Conservation (phyloP, 2,888 invertebrate species). For the Toxonevra muliebris region DNA sequence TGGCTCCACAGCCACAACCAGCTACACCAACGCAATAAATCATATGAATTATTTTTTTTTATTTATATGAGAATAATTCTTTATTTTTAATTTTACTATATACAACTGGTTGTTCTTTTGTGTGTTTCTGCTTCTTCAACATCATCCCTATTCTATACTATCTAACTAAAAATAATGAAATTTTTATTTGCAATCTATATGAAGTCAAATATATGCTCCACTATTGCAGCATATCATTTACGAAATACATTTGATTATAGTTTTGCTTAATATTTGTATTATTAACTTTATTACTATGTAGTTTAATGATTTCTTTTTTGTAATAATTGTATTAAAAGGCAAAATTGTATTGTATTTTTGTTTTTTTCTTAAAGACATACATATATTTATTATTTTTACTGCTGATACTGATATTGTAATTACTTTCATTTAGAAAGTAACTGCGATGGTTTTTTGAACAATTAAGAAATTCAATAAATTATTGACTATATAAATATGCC, state of each 20-base stretch:
- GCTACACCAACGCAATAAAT: constrained; percentile 46
- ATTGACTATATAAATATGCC: constrained; percentile 37
- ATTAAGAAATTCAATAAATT: constrained; percentile 34
- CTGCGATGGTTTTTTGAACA: constrained; percentile 21
- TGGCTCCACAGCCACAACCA: constrained; percentile 74
- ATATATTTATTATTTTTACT: not conserved
- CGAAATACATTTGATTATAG: too few relatives aligned
- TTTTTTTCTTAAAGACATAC: constrained; percentile 22
- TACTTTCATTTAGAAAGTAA: constrained; percentile 29
- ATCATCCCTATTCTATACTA: too few relatives aligned
- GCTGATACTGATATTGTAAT: constrained; percentile 11
- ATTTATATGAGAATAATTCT: constrained; percentile 13
- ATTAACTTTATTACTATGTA: too few relatives aligned
- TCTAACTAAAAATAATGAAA: constrained; percentile 1
- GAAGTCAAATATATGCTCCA: too few relatives aligned
- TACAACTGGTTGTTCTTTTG: constrained; percentile 18
- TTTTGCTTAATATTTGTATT: too few relatives aligned
- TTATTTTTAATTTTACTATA: constrained; percentile 15
- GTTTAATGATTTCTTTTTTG: too few relatives aligned
- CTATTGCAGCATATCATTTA: too few relatives aligned
- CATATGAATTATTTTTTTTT: constrained; percentile 19
- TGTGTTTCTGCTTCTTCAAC: not conserved
- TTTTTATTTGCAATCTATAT: constrained; percentile 3
- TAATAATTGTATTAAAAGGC: too few relatives aligned
- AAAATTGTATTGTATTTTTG: constrained; percentile 10